Conservation (phyloP, 2,113 vertebrate genomes). For the Halcyon senegalensis region DNA sequence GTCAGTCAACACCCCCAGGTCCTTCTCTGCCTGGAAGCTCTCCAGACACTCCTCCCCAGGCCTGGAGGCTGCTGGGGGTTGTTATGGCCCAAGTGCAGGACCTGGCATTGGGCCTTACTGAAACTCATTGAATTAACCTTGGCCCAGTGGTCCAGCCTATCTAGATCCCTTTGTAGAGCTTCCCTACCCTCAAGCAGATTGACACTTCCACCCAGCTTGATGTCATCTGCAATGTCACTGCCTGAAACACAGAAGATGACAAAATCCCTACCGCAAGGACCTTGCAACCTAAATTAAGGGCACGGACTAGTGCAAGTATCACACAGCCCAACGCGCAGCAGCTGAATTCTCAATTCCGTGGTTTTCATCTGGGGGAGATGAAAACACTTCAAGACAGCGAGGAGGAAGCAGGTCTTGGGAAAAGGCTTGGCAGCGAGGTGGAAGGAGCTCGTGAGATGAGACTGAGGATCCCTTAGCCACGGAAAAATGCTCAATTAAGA, state of each 20-base stretch:
- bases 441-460: background rate
- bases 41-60: no score
- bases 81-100: no score
- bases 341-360: background rate
- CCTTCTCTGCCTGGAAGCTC: no score
- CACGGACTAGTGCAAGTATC: background rate
- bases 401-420: background rate
- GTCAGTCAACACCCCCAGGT: no score
- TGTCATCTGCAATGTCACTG: background rate
- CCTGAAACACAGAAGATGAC: background rate
- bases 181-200: no score
- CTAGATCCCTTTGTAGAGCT: no score
- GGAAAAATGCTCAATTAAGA: background rate
- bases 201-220: no score
- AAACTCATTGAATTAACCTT: no score
- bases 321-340: fast-evolving
- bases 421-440: background rate
- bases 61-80: no score
- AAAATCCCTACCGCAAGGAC: background rate
- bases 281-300: background rate
- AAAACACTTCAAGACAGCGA: background rate
- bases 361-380: background rate
- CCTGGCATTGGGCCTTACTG: no score
- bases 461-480: background rate
- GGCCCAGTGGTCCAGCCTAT: no score